These are phyloP conservation scores for Diplodus puntazzo DNA, from an alignment of 2,797 vertebrate genomes.

Conservation along the genomic window DNA sequence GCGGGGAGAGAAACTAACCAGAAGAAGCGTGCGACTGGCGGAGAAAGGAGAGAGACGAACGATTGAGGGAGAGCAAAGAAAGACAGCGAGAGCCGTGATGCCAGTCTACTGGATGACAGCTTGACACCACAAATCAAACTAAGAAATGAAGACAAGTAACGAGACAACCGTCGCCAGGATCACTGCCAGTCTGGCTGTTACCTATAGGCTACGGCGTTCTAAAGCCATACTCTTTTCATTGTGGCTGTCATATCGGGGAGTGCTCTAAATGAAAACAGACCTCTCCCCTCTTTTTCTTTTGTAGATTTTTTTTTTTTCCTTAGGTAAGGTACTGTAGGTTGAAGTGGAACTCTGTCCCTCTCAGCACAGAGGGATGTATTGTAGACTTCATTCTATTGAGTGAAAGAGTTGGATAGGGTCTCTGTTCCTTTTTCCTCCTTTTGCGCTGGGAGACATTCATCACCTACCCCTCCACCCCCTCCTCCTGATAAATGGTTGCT, in stretches of 20 bases:
- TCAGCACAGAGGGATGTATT: slow-evolving; percentile 66
- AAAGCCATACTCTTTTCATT: slow-evolving; percentile 72
- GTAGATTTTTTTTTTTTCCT: slow-evolving; percentile 50
- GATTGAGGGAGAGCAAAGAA: slow-evolving; percentile 52
- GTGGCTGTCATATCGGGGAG: slow-evolving; percentile 72
- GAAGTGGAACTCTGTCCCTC: slow-evolving; percentile 64
- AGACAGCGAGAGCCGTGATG: slow-evolving; percentile 60
- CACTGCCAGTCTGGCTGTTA: slow-evolving; percentile 77
- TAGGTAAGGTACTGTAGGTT: slow-evolving; percentile 58
- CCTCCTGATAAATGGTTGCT: slow-evolving; percentile 66
- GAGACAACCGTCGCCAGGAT: slow-evolving; percentile 74
- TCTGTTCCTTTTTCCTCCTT: slow-evolving; percentile 59
- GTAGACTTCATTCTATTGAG: slow-evolving; percentile 64
- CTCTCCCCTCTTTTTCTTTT: slow-evolving; percentile 55
- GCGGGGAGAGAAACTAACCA: slow-evolving; percentile 57
- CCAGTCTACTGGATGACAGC: slow-evolving; percentile 77
- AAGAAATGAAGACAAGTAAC: slow-evolving; percentile 79
- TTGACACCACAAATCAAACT: slow-evolving; percentile 83
- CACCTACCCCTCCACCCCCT: slow-evolving; percentile 24
- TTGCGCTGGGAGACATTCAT: slow-evolving; percentile 69
- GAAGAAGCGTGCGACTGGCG: slow-evolving; percentile 31
- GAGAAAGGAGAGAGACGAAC: slow-evolving; percentile 49
- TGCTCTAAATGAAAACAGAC: slow-evolving; percentile 79
- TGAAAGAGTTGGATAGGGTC: slow-evolving; percentile 65
- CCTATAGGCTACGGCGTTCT: slow-evolving; percentile 71